Conservation (phyloP, 2,888 invertebrate genomes). For the Holacanthella duospinosa region DNA sequence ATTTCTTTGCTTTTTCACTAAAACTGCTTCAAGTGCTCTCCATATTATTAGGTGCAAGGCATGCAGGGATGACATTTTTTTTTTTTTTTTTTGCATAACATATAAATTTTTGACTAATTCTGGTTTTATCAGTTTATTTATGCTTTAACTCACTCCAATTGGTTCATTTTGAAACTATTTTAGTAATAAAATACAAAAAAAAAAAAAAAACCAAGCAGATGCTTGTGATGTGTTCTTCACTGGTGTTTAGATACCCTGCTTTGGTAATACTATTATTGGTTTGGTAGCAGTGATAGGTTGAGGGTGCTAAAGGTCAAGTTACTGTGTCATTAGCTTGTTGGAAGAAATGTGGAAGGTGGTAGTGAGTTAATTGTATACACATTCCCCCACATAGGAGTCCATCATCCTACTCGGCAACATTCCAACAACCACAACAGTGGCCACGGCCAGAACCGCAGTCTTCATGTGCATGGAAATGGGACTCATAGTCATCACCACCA, state of each 20-base stretch:
- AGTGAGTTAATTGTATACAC: slow-evolving; percentile 2
- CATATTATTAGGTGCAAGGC: neutral
- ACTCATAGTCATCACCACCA: slow-evolving; percentile 18
- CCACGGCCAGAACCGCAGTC: slow-evolving; percentile 17
- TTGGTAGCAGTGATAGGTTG: no score
- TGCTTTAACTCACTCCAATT: no score
- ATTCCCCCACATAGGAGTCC: neutral
- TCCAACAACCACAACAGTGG: slow-evolving; percentile 21
- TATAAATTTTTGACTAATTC: no score
- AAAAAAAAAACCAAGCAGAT: neutral
- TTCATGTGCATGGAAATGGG: slow-evolving; percentile 12
- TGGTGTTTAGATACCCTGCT: no score
- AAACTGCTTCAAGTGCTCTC: no score
- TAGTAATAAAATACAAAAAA: neutral
- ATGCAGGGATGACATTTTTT: neutral
- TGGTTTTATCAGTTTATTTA: no score
- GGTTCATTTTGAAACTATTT: neutral
- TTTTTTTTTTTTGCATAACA: no score
- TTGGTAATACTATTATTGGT: no score
- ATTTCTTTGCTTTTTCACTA: neutral
- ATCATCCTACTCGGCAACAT: slow-evolving; percentile 7
- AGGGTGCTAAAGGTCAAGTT: neutral
- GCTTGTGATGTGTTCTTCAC: no score
- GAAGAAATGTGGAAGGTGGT: neutral
- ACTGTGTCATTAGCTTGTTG: neutral